phyloP scores from a whole-genome alignment of 1,140 invertebrate species.

The Drosophila pandora region DNA sequence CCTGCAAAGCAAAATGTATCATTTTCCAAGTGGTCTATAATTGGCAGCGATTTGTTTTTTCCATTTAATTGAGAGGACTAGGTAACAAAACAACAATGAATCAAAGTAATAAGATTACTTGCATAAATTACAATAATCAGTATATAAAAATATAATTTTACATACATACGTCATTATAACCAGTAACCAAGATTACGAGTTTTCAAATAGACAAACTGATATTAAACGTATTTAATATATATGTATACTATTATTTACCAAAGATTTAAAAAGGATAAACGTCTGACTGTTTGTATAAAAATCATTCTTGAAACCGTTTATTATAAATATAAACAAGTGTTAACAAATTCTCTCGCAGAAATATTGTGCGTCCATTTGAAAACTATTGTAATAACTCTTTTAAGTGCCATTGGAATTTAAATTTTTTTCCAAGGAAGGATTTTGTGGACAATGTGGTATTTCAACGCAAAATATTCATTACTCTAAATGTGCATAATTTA shows the following conservation, averaged over 20 bases:
- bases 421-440: not conserved
- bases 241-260: too few species aligned
- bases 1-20: not conserved
- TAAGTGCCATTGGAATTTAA: not conserved
- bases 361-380: not conserved
- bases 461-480: constrained; percentile 28
- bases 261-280: too few species aligned
- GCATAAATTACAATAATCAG: too few species aligned
- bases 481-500: constrained; percentile 44
- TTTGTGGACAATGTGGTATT: not conserved
- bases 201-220: too few species aligned
- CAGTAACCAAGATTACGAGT: too few species aligned
- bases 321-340: not conserved
- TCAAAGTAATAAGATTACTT: too few species aligned
- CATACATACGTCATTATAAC: not conserved
- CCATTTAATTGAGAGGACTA: too few species aligned
- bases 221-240: too few species aligned
- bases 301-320: not conserved
- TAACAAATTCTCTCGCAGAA: not conserved
- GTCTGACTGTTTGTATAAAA: not conserved
- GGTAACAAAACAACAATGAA: too few species aligned
- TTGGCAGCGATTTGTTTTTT: not conserved
- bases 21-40: not conserved
- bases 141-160: not conserved
- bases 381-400: constrained; percentile 18